Conservation (phyloP, 2,797 vertebrate species). For the Pteropus rufus region DNA sequence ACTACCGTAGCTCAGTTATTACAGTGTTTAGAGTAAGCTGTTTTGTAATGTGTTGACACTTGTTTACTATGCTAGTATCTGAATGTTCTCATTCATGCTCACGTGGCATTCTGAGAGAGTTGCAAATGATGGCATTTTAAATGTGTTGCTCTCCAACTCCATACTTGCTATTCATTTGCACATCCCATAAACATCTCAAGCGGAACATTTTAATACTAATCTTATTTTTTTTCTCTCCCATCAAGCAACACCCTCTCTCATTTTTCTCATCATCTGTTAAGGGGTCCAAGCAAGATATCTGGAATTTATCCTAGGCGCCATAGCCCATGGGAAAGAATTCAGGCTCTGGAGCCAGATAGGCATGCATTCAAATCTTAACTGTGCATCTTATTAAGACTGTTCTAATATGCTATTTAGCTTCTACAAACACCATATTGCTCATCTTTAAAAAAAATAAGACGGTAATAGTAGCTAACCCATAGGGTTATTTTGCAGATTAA, state of each 20-base stretch:
- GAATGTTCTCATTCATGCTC: not conserved
- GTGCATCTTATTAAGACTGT: not conserved
- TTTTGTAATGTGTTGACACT: not conserved
- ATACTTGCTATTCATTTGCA: not conserved
- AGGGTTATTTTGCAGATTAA: conserved; percentile 13
- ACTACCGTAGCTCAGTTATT: not conserved
- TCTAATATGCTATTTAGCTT: not conserved
- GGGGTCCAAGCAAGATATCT: not conserved
- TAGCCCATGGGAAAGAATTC: not conserved
- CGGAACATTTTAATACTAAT: not conserved
- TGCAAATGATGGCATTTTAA: not conserved
- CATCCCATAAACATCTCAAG: not conserved
- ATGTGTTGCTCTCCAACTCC: not conserved
- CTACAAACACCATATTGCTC: not conserved
- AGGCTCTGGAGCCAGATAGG: not conserved
- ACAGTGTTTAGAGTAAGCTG: not conserved
- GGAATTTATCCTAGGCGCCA: not conserved
- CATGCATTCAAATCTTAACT: not conserved
- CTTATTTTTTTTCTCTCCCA: not conserved
- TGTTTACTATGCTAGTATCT: not conserved
- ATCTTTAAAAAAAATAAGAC: not conserved
- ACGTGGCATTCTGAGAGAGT: not conserved
- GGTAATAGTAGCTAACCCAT: not conserved
- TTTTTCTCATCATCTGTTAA: not conserved
- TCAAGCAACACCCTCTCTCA: not conserved